phyloP scores from a whole-genome alignment of 30 jellyfish, hydroid and myxozoan genomes.

The Hydra vulgaris region DNA sequence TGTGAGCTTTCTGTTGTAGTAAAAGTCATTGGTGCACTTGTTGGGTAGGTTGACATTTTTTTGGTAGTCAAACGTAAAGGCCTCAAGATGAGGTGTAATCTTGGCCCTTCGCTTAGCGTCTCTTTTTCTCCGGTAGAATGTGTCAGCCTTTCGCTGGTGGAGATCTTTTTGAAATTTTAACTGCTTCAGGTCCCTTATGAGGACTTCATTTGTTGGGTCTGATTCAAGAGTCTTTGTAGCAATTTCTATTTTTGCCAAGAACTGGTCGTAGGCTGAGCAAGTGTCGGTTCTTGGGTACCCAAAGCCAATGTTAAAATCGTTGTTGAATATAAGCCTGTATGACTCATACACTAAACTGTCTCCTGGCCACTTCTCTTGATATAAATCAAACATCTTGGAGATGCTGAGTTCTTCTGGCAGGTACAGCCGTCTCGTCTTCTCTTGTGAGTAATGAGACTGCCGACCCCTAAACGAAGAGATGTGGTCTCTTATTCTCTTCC shows the following conservation, averaged over 20 bases:
- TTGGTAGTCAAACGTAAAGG: neutral
- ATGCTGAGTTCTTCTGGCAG: neutral
- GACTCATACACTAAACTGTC: neutral
- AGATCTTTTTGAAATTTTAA: neutral
- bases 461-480: neutral
- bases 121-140: neutral
- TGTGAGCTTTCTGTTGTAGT: neutral
- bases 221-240: neutral
- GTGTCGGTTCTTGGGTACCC: constrained; percentile 14
- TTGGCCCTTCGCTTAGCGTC: neutral
- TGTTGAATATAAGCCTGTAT: neutral
- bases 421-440: neutral
- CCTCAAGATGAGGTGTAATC: neutral
- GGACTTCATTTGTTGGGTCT: neutral
- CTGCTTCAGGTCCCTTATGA: neutral
- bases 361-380: neutral
- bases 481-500: neutral
- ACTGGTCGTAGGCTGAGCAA: constrained; percentile 8
- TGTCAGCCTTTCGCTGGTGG: neutral
- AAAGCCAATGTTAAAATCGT: neutral
- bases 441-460: constrained; percentile 9
- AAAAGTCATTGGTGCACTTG: neutral
- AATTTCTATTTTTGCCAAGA: neutral
- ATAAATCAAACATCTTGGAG: neutral
- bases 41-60: neutral